Percentiles rank a stretch among this genome's conserved stretches.
Conservation (phyloP, 2,113 vertebrate genomes). For the Myotis yumanensis region DNA sequence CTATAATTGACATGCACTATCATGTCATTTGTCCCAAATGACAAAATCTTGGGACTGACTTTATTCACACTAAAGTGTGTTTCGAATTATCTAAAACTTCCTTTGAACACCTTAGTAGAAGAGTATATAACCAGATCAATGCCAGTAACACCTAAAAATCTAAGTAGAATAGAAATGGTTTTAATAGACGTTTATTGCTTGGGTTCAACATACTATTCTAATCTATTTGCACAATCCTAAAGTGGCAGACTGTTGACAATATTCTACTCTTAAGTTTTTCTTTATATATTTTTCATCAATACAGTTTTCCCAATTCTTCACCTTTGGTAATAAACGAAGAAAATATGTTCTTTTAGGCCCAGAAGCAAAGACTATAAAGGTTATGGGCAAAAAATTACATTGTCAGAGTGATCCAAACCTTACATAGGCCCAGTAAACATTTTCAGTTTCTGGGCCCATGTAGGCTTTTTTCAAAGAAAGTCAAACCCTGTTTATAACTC, state of each 20-base stretch:
- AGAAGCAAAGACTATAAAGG: slow-evolving; percentile 35
- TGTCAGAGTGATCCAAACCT: slow-evolving; percentile 6
- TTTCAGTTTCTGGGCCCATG: neutral
- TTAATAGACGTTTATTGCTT: neutral
- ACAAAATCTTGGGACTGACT: neutral
- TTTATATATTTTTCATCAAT: slow-evolving; percentile 61
- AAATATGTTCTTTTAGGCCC: slow-evolving; percentile 74
- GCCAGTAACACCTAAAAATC: neutral
- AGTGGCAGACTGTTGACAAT: slow-evolving; percentile 45
- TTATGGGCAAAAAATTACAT: slow-evolving; percentile 19
- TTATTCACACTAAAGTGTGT: neutral
- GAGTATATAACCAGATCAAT: neutral
- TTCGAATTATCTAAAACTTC: neutral
- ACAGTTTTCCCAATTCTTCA: slow-evolving; percentile 39
- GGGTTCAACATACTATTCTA: neutral
- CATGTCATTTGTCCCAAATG: neutral
- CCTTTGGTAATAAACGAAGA: slow-evolving; percentile 52
- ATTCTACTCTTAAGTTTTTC: slow-evolving; percentile 49
- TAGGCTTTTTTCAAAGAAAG: slow-evolving; percentile 48
- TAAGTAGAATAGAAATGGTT: neutral
- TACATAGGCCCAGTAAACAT: slow-evolving; percentile 1
- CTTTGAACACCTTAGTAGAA: neutral
- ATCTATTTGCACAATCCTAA: slow-evolving; percentile 43
- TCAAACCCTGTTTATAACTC: neutral
- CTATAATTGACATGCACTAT: neutral